Conservation (phyloP, 2,888 invertebrate genomes). For the Papilio protenor region DNA sequence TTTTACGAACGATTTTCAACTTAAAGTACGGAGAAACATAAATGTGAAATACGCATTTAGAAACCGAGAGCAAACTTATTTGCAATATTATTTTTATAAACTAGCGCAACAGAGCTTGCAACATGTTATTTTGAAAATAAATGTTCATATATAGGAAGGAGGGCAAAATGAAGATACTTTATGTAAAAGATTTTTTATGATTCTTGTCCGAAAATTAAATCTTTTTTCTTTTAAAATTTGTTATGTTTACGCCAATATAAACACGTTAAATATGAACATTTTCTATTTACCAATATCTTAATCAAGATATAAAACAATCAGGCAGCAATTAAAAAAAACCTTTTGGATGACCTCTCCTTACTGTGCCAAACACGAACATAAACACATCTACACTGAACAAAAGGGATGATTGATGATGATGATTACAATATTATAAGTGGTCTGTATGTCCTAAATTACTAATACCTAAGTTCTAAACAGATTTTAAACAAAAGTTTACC, state of each 20-base stretch:
- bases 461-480: background rate
- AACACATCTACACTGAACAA: background rate
- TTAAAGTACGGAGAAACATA: slow-evolving; percentile 1
- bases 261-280: too few species aligned
- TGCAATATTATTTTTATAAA: slow-evolving; percentile 1
- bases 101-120: background rate
- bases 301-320: background rate
- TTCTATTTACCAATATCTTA: too few species aligned
- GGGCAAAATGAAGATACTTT: background rate
- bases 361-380: too few species aligned
- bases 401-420: background rate
- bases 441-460: background rate
- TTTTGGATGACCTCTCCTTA: too few species aligned
- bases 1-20: slow-evolving; percentile 11
- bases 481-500: background rate
- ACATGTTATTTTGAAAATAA: background rate
- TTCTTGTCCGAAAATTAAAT: background rate
- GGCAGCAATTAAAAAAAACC: background rate
- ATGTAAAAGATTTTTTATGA: background rate
- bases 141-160: background rate
- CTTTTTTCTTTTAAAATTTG: too few species aligned
- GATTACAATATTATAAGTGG: background rate
- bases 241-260: too few species aligned
- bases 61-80: slow-evolving; percentile 9
- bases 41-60: slow-evolving; percentile 12